Base-by-base conservation (phyloP, 2,797 vertebrate species). In the Sebastes steindachneri region DNA sequence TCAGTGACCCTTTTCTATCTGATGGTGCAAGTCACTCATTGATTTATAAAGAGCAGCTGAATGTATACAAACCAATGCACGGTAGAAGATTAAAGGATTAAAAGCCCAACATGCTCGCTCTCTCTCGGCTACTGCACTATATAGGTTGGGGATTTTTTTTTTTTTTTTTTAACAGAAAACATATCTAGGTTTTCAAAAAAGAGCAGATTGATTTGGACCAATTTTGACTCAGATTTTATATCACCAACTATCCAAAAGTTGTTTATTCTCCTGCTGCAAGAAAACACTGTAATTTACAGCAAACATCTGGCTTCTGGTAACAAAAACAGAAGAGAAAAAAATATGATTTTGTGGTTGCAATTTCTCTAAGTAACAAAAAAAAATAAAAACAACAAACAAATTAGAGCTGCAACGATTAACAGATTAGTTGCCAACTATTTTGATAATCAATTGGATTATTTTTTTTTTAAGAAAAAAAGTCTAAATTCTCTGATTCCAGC, bases 1-100 rank as follows among this genome's bases (percentile, higher is more conserved):
- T 63, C 65, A n/a, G 45, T 76, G 62, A 87, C 57, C 73, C 68
- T 75, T 69, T 88, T 62, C 58, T 70, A 77, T 81, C 26, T 69
- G 45, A 82, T 48, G 55, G 57, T 54, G 21, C n/a, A 14, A 73
- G 81, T 64, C 60, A 76, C 33, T 75, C 45, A 57, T 9, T 28
- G 73, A 86, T 88, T 86, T 80, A 75, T 37, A 63, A 35, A 8
- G 68, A 73, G 35, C 29, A 37, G 78, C 65, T 83, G 73, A 73
- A 80, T 28, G 37, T 63, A 69, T 21, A 86, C 7, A 83, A 72
- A 73, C 59, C 11, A 59, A 35, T 51, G 33, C 55, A 68, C 4
- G 21, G 19, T n/a, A 5, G 63, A 62, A 68, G 66, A 83, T 80
- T 71, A 70, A 59, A 68, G 58, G 41, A 68, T 79, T 65, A 58